Conservation (phyloP, 2,797 vertebrate genomes). For the Anguilla megastoma region DNA sequence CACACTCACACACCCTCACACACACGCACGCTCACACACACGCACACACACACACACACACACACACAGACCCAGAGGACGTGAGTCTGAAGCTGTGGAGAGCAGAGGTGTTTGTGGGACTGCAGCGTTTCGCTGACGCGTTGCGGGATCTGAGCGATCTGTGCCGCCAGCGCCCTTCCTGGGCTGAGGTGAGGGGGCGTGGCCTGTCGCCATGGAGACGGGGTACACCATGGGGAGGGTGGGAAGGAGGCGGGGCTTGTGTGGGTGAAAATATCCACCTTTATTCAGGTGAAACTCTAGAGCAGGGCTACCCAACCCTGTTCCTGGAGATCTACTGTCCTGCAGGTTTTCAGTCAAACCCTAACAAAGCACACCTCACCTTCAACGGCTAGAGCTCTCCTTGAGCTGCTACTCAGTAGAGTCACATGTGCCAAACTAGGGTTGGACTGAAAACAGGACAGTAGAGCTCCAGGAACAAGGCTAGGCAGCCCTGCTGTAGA, state of each 20-base stretch:
- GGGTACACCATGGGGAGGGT: not conserved
- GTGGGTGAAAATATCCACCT: not conserved
- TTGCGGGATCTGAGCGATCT: constrained; percentile 79
- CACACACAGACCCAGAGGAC: constrained; percentile 69
- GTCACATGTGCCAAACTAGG: no score
- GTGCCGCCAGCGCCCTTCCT: constrained; percentile 75
- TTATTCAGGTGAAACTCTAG: no score
- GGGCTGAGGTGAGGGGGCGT: constrained; percentile 71
- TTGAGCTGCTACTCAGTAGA: no score
- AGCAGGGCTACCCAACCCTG: no score
- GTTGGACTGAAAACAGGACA: no score
- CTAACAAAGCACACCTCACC: no score
- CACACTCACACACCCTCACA: not conserved
- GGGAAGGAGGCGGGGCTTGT: not conserved
- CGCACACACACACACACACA: not conserved
- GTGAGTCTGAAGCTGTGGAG: constrained; percentile 72
- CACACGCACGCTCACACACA: not conserved
- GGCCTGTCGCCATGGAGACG: not conserved
- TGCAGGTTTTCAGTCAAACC: no score
- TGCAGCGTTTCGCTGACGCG: constrained; percentile 67
- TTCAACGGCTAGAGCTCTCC: no score
- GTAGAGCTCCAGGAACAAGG: no score
- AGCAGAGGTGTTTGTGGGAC: constrained; percentile 71
- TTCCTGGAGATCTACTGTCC: no score
- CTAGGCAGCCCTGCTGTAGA: no score